Evolutionary conservation across 2,113 vertebrate species (phyloP), one percentile per base, ranked within the genome.

Genomic region (Hemichromis elongatus): DNA sequence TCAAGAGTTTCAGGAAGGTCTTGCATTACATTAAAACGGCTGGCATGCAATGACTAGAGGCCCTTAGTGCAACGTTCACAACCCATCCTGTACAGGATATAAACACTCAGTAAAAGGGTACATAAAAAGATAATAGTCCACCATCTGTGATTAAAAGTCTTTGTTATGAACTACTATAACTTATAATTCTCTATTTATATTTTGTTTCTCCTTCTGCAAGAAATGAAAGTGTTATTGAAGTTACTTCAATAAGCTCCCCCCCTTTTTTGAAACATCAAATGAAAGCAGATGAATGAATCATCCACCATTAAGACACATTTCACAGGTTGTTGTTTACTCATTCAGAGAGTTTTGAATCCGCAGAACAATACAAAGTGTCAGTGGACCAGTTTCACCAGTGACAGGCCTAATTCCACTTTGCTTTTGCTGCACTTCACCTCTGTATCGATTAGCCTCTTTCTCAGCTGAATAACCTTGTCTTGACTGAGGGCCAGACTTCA

Each of bases 1-100:
- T 93, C 68, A 79, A 85, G 90, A 94, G 88, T 92, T 93, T 94
- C 82, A 92, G 89, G 77, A 94, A 90, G 94, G 92, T 93, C 91
- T 94, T 84, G 86, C 55, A 45, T 94, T 93, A 84, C 91, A 85
- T 66, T 80, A 78, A 77, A 88, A 90, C 89, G 75, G 83, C 85
- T 86, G 84, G 81, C 88, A 86, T 84, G 88, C 68, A 54, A 90
- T 91, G 88, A 90, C 90, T 59, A 84, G 59, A 89, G 88, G 88
- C 86, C 83, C 83, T 80, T 78, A 85, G 68, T 53, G 21, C 87
- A 92, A 81, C 77, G 78, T 40, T 86, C 70, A 37, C 70, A 82
- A 16, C 45, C 40, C 80, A 28, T 40, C 9, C 35, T 63, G 50
- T 53, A 75, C 70, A 82, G 14, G 47, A 83, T 50, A 77, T 53